A percentile compares a stretch with the other conserved stretches of the same genome.
These are phyloP conservation scores for Tipula unca DNA, from an alignment of 2,888 invertebrate genomes.

Conservation along the genomic window DNA sequence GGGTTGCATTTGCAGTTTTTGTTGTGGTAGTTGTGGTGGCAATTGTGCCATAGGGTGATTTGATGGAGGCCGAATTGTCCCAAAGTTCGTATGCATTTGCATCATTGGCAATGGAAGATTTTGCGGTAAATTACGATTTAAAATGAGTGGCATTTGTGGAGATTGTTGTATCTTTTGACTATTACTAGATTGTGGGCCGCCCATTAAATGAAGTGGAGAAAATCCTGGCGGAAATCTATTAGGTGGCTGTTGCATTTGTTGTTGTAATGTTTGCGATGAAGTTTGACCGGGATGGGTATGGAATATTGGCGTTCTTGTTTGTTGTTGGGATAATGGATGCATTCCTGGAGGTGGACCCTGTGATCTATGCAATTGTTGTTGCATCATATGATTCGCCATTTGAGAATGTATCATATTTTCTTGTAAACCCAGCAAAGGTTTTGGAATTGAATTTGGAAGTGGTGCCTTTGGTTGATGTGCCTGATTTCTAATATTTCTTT, in stretches of 20 bases:
- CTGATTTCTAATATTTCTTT: slow-evolving; percentile 37
- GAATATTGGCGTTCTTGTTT: slow-evolving; percentile 17
- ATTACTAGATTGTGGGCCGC: slow-evolving; percentile 38
- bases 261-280: slow-evolving; percentile 28
- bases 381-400: slow-evolving; percentile 28
- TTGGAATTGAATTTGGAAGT: slow-evolving; percentile 22
- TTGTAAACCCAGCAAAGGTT: slow-evolving; percentile 25
- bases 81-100: slow-evolving; percentile 39
- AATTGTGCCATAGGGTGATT: slow-evolving; percentile 37
- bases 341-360: slow-evolving; percentile 23
- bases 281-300: slow-evolving; percentile 29
- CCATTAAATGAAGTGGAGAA: slow-evolving; percentile 28
- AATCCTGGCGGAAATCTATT: slow-evolving; percentile 38
- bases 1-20: slow-evolving; percentile 27
- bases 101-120: neutral
- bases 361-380: slow-evolving; percentile 27
- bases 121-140: slow-evolving; percentile 27
- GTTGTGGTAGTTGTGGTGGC: slow-evolving; percentile 34
- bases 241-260: slow-evolving; percentile 39
- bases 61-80: slow-evolving; percentile 39
- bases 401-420: neutral
- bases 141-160: slow-evolving; percentile 28
- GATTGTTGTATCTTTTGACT: slow-evolving; percentile 30
- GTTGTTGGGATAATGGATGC: slow-evolving; percentile 23
- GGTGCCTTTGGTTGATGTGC: slow-evolving; percentile 22